Base-by-base conservation (phyloP, 2,797 vertebrate species). In the Hybognathus amarus region DNA sequence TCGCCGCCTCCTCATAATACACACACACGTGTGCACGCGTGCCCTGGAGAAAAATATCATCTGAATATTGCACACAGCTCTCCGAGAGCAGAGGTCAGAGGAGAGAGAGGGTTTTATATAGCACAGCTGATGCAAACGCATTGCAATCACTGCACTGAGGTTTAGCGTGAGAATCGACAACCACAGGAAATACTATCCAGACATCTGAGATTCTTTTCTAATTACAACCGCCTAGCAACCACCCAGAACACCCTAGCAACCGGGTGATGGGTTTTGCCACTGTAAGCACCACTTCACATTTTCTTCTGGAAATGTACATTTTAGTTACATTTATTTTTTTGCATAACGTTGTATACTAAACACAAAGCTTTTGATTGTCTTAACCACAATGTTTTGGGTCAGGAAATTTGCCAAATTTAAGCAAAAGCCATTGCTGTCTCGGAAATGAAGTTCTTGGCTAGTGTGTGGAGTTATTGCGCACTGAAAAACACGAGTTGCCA, bases 101-200 rank as follows among this genome's bases (percentile, higher is more conserved):
- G 68, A 33, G 73, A 33, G 73, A 61, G 33, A n/a, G 18, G 45
- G 76, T 77, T 88, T 87, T 83, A 87, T 87, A 87, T 88, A 88
- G 84, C 75, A 18, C 40, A 76, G 82, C 87, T 87, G 86, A 86
- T 77, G 84, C 85, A 87, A 85, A 87, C 81, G n/a, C 83, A 30
- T 68, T 77, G 87, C 81, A 88, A 85, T 42, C 47, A 10, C 8
- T 8, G 68, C 79, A 75, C 54, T 36, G 66, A 40, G 18, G 59
- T 56, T 73, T 69, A 75, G 33, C 17, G 38, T 78, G 79, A 84
- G 33, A 68, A 80, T 73, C 22, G 68, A 47, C 68, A 27, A 47
- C 68, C 42, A 40, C 9, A 36, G 36, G 36, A 36, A 36, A 10
- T 9, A 40, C 40, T 18, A 24, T 2, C 9, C 17, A n/a, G 4